Percentiles rank a stretch among this genome's conserved stretches.
Conservation (phyloP, 1,140 invertebrate genomes). For the Cyclargus thomasi region DNA sequence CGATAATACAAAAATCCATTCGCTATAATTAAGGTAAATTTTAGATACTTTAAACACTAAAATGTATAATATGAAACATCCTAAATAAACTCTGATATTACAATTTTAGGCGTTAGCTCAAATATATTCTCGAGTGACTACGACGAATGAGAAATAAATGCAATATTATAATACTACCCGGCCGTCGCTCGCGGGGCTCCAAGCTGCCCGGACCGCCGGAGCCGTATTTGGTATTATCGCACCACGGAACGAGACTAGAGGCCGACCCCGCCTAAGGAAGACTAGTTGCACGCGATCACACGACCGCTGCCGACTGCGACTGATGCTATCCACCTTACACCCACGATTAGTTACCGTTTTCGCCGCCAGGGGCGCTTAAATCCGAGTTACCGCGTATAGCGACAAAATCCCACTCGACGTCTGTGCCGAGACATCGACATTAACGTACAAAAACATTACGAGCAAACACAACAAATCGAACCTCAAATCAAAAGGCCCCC, state of each 20-base stretch:
- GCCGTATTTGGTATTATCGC: conserved; percentile 74
- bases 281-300: conserved; percentile 72
- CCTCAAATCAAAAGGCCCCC: conserved; percentile 67
- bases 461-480: conserved; percentile 69
- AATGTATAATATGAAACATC: conserved; percentile 75
- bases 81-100: conserved; percentile 76
- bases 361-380: no score
- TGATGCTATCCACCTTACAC: no score
- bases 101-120: conserved; percentile 73
- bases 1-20: conserved; percentile 75
- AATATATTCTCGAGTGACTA: conserved; percentile 73
- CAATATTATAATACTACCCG: conserved; percentile 73
- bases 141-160: conserved; percentile 73
- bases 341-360: no score
- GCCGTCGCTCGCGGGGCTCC: conserved; percentile 59
- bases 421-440: conserved; percentile 51
- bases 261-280: conserved; percentile 65
- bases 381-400: no score
- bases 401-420: no score
- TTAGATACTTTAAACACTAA: conserved; percentile 73
- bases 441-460: conserved; percentile 69
- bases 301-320: conserved; percentile 27
- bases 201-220: conserved; percentile 71
- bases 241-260: conserved; percentile 74
- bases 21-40: conserved; percentile 74